Percentiles rank a stretch among this genome's conserved stretches.
phyloP scores from a whole-genome alignment of 2,797 vertebrate genomes.

The Micrastur ruficollis region DNA sequence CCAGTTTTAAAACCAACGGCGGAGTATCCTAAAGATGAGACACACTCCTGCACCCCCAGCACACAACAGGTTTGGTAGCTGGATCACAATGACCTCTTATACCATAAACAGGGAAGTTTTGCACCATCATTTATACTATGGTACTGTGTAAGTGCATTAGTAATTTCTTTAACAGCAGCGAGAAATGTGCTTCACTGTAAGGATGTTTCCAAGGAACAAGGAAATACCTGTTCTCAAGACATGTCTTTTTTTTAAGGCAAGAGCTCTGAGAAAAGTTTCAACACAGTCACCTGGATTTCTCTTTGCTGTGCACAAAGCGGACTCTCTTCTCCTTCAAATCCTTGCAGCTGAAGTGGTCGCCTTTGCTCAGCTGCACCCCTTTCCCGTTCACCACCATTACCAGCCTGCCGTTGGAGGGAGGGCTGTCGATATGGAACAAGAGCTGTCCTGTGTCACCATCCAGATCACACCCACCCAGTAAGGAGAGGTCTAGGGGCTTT shows the following conservation, averaged over 20 bases:
- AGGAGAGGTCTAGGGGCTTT: constrained; percentile 69
- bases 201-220: background rate
- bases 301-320: constrained; percentile 80
- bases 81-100: background rate
- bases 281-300: constrained; percentile 81
- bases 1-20: background rate
- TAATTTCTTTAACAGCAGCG: background rate
- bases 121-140: background rate
- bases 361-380: constrained; percentile 69
- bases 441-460: constrained; percentile 67
- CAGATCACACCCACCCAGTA: constrained; percentile 73
- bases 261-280: background rate
- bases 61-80: background rate
- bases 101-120: background rate
- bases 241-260: rapidly evolving
- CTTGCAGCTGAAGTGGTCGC: constrained; percentile 78
- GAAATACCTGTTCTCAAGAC: background rate
- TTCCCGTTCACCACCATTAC: constrained; percentile 53
- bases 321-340: constrained; percentile 79
- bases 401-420: constrained; percentile 83
- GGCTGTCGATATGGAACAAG: constrained; percentile 74
- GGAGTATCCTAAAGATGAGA: background rate
- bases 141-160: rapidly evolving
- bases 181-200: background rate
- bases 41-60: background rate